Base-by-base conservation (phyloP, 2,113 vertebrate species). In the Boulengeromyrus knoepffleri region DNA sequence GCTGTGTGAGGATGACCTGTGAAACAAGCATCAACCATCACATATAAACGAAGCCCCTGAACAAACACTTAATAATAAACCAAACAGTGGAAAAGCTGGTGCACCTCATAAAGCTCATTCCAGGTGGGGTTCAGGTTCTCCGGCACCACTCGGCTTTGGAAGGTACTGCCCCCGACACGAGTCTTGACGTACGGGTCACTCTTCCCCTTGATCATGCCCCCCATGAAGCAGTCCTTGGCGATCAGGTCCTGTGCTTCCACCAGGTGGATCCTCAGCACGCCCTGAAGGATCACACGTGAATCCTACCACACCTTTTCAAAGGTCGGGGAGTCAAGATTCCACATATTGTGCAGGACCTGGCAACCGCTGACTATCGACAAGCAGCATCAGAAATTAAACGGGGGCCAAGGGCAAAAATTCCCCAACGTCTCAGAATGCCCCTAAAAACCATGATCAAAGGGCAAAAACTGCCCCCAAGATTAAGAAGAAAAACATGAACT, bases 101-200 rank as follows among this genome's bases (percentile, higher is more conserved):
- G 8, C 87, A 98, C 98, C 97, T 98, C 97, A 90, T 97, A 98
- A 94, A 97, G 95, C 92, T 98, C 97, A 50, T 97, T 97, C 98
- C 98, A 99, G 87, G 95, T 95, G 0, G 98, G 97, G 92, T 96
- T 97, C 89, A 99, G 97, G 89, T 97, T 97, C 92, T 98, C 97
- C 87, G 97, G 96, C 91, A 99, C 91, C 56, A 98, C 97, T 0
- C 92, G 95, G 92, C 96, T 98, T 88, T 96, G 97, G 91, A 98
- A 97, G 21, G 89, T 93, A 27, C 89, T 88, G 12, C 95, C 95
- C 7, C 96, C 97, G 1, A 97, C 92, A 46, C 91, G 96, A 56
- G 97, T 94, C 90, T 97, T 97, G 36, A 96, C 96, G 0, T 98
- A 99, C 6, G 98, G 98, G 93, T 99, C 98, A 15, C 97, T 98